A percentile compares a stretch with the other conserved stretches of the same genome.
These are phyloP conservation scores for Phrixothrix hirtus DNA, from an alignment of 2,888 invertebrate genomes.

Conservation along the genomic window DNA sequence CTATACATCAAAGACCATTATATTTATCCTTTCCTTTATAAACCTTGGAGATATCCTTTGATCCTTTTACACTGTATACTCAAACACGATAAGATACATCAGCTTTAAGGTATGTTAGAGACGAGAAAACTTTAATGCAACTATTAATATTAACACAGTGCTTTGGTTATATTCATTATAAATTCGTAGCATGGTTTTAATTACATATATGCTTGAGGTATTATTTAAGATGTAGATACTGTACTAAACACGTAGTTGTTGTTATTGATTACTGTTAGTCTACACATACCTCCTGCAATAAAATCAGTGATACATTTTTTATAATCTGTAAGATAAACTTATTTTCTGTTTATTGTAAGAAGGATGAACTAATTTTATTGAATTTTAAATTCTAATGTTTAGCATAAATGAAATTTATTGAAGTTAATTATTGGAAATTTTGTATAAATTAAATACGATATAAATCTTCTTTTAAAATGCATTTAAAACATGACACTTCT, in stretches of 20 bases:
- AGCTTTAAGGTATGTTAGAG: conserved; percentile 42
- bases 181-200: not conserved
- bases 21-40: conserved; percentile 49
- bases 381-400: too few species aligned
- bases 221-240: not conserved
- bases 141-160: not conserved
- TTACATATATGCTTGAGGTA: not conserved
- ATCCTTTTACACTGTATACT: conserved; percentile 52
- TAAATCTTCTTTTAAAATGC: too few species aligned
- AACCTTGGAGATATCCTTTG: conserved; percentile 50
- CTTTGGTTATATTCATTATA: too few species aligned
- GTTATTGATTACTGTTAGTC: not conserved
- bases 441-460: too few species aligned
- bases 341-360: too few species aligned
- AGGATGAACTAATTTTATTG: too few species aligned
- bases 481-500: too few species aligned
- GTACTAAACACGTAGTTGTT: too few species aligned
- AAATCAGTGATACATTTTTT: not conserved
- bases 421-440: too few species aligned
- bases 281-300: not conserved
- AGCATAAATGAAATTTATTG: too few species aligned
- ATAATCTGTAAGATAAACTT: too few species aligned
- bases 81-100: conserved; percentile 53
- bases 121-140: conserved; percentile 16
- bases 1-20: conserved; percentile 51